These are phyloP conservation scores for Arothron firmamentum DNA, from an alignment of 2,113 vertebrate species.

Conservation along the genomic window DNA sequence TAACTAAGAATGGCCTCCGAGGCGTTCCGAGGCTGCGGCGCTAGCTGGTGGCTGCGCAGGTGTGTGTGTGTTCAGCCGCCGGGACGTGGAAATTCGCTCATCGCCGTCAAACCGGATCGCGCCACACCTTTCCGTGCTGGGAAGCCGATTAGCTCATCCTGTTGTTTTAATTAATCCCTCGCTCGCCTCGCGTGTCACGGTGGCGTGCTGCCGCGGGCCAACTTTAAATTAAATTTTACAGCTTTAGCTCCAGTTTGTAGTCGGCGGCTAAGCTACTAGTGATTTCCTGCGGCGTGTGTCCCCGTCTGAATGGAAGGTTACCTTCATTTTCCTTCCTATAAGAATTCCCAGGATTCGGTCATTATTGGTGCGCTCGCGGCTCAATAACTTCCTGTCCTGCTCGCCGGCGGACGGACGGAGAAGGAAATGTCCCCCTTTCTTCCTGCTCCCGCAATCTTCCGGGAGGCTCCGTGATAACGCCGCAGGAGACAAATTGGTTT, in stretches of 20 bases:
- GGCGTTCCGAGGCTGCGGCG: not conserved
- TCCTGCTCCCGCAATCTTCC: conserved; percentile 18
- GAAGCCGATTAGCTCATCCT: conserved; percentile 34
- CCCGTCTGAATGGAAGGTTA: conserved; percentile 18
- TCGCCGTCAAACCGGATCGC: conserved; percentile 26
- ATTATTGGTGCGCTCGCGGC: conserved; percentile 16
- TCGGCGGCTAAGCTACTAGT: too few species aligned
- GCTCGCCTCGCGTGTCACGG: conserved; percentile 9
- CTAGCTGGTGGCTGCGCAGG: not conserved
- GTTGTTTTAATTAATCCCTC: conserved; percentile 40
- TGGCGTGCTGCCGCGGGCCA: conserved; percentile 14
- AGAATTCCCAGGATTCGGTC: conserved; percentile 18
- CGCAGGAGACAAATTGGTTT: conserved; percentile 5
- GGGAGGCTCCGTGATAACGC: conserved; percentile 20
- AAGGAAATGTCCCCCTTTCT: conserved; percentile 14
- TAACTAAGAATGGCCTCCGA: not conserved
- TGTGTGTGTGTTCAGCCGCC: not conserved
- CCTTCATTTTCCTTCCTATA: conserved; percentile 32
- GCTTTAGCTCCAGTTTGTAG: not conserved
- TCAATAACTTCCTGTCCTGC: conserved; percentile 29
- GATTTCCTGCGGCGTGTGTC: not conserved
- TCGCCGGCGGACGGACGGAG: not conserved
- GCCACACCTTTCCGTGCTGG: not conserved
- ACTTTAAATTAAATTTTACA: not conserved
- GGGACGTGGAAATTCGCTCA: conserved; percentile 30